Base-by-base conservation (phyloP, 2,888 invertebrate genomes). In the Pseudeuparius sepicola region DNA sequence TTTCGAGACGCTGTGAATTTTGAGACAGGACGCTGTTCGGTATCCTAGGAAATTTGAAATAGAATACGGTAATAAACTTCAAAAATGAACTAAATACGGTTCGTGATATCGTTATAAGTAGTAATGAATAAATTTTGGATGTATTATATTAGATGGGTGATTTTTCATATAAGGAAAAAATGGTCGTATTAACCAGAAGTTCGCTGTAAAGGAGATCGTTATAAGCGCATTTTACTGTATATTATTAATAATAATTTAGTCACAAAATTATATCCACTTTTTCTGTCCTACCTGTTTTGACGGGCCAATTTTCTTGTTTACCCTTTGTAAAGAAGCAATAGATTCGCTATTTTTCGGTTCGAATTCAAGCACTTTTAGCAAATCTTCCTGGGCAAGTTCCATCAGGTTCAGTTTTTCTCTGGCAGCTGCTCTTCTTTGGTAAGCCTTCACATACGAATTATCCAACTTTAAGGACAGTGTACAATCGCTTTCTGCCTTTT, bases 301-400 rank as follows among this genome's bases (percentile, higher is more conserved):
- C n/a, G n/a, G n/a, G n/a, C 20, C 33, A 13, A 44, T 7, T 37
- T 47, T 46, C 17, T 45, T 44, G 25, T 36, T 68, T 11, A 82
- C 59, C 34, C 67, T 65, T 2, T 63, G 62, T 10, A 83, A 55
- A 52, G 79, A 75, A 12, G 56, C 56, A 45, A 66, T 70, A 0
- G 85, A 82, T 25, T 78, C 75, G 35, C 64, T 66, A 54, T 90
- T 92, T 17, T 75, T 71, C 0, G 90, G 85, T 49, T 92, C 88
- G n/a, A 87, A 57, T 48, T 68, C 65, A 20, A 90, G 57, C 0
- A 86, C 75, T 47, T 71, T 71, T 17, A 66, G 61, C 39, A 86
- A 71, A 60, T 92, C 90, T 16, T 63, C 61, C 23, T 75, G 70
- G 0, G 92, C 90, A 24, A 78, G 71, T 11, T 74, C 64, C 11